Evolutionary conservation across 2,888 invertebrate genomes (phyloP), one percentile per base, ranked within the genome.

Genomic region (Lycaena phlaeas): DNA sequence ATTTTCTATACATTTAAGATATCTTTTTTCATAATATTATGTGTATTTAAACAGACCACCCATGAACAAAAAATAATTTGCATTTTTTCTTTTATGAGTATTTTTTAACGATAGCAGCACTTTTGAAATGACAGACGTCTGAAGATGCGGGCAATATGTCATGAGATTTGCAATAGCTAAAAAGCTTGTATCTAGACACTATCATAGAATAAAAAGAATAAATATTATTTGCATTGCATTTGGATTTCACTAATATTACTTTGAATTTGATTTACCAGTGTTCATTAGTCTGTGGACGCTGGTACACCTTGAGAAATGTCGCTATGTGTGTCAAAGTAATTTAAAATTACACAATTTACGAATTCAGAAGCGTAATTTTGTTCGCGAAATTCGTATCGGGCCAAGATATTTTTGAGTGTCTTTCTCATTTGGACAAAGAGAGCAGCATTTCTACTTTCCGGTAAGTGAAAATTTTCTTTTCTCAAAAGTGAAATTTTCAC

Each of bases 261-360:
- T 38, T n/a, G 11, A 22, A 25, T 31, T 40, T 40, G 26, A 26
- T 40, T 31, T 38, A 14, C 14, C 54, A 49, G 41, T 47, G 31
- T 44, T 48, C 42, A 41, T 40, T 50, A 45, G 46, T 50, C 50
- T 53, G 47, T 54, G 43, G 40, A 44, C 42, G 53, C 42, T 40
- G 40, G 36, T 49, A 27, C 37, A 43, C 39, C 49, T 52, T 59
- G 56, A 56, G 72, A 74, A 67, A 79, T 77, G 76, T 68, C 59
- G 61, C 61, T 61, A 57, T 65, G 64, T 68, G 67, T 68, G 68
- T 67, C 58, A 61, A 54, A 59, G 55, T 60, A 53, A 56, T 56
- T 55, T 59, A 37, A n/a, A 34, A 57, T 61, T 67, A 64, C 54
- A 57, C 56, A 61, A 57, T 57, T 60, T 50, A 52, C 56, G 49